Evolutionary conservation across 1,140 invertebrate species (phyloP).

Genomic region (Leucophenga varia): DNA sequence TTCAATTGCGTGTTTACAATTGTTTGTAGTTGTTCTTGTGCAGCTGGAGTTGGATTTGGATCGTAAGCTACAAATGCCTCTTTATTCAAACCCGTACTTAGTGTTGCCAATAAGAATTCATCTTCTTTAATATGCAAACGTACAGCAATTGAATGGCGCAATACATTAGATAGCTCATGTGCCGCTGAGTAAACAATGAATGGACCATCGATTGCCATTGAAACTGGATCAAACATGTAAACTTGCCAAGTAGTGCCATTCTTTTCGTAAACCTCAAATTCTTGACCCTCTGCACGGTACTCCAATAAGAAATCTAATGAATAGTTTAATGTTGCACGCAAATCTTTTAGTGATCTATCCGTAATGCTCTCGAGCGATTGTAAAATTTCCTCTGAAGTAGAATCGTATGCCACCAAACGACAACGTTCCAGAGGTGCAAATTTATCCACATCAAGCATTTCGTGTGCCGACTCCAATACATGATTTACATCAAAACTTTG

Average conservation of each 20-base stretch:
- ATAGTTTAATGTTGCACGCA: slow-evolving; percentile 27
- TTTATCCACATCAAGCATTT: slow-evolving; percentile 63
- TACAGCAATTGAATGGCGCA: slow-evolving; percentile 62
- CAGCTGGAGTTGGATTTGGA: slow-evolving; percentile 31
- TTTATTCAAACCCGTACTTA: slow-evolving; percentile 44
- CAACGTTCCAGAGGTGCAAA: slow-evolving; percentile 66
- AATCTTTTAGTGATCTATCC: slow-evolving; percentile 58
- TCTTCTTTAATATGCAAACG: slow-evolving; percentile 43
- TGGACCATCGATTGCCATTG: slow-evolving; percentile 66
- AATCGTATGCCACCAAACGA: slow-evolving; percentile 74
- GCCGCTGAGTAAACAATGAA: slow-evolving; percentile 63
- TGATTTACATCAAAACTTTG: slow-evolving; percentile 62
- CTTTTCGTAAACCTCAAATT: slow-evolving; percentile 67
- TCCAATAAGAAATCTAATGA: slow-evolving; percentile 68
- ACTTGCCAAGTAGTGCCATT: slow-evolving; percentile 69
- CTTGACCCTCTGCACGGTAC: slow-evolving; percentile 64
- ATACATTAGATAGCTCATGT: slow-evolving; percentile 62
- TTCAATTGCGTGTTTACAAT: slow-evolving; percentile 41
- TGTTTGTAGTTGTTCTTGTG: slow-evolving; percentile 36
- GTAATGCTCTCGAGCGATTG: slow-evolving; percentile 68
- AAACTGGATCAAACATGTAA: slow-evolving; percentile 64
- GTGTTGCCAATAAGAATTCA: slow-evolving; percentile 40
- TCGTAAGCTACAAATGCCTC: slow-evolving; percentile 46
- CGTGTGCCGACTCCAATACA: slow-evolving; percentile 63
- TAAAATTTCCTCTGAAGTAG: slow-evolving; percentile 68